These are phyloP conservation scores for Pseudococcus viburni DNA, from an alignment of 2,888 invertebrate species.

Conservation along the genomic window DNA sequence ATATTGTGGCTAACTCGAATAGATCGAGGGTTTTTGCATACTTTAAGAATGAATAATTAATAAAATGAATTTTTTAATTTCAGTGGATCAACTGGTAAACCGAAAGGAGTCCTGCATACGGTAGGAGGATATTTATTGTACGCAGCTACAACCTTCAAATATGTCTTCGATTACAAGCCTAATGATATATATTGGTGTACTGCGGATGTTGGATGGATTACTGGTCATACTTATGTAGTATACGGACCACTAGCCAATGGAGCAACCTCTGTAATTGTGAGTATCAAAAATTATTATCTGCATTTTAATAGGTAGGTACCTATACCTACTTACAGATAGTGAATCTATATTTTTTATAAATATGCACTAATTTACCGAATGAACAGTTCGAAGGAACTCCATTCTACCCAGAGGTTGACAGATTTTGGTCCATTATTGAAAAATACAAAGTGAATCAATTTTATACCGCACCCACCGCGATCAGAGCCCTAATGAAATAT, in stretches of 20 bases:
- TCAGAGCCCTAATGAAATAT: constrained; percentile 95
- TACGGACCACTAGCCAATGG: constrained; percentile 96
- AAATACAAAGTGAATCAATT: constrained; percentile 97
- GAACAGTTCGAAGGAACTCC: constrained; percentile 95
- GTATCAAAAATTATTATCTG: constrained; percentile 69
- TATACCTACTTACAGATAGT: no score
- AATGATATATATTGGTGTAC: constrained; percentile 93
- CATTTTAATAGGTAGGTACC: not conserved
- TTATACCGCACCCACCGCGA: constrained; percentile 98
- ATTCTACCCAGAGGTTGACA: constrained; percentile 91
- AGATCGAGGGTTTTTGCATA: not conserved
- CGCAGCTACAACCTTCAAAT: constrained; percentile 93
- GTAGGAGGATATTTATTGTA: constrained; percentile 96
- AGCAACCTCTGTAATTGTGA: constrained; percentile 94
- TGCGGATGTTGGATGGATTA: constrained; percentile 97
- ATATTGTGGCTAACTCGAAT: not conserved
- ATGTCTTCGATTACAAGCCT: constrained; percentile 92
- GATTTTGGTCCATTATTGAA: constrained; percentile 93
- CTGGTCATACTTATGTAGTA: constrained; percentile 92
- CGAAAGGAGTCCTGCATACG: constrained; percentile 97
- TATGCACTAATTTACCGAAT: not conserved
- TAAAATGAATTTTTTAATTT: constrained; percentile 53
- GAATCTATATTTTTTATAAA: no score
- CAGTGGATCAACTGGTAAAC: constrained; percentile 96
- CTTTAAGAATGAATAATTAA: not conserved